phyloP scores from a whole-genome alignment of 2,888 invertebrate genomes.

The Lamproptera curius region DNA sequence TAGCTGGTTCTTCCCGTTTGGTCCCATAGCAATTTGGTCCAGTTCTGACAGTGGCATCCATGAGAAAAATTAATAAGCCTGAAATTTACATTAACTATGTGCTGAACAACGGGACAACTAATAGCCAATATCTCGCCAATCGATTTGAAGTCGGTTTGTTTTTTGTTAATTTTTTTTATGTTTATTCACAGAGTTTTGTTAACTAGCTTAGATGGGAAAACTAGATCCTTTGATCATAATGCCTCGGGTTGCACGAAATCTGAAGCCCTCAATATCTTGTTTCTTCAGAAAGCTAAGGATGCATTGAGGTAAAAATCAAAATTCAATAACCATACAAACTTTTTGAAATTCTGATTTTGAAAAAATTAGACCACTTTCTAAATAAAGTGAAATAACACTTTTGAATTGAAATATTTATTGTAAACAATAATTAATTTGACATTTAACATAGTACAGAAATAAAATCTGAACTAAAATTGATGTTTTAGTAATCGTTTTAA shows the following conservation, averaged over 20 bases:
- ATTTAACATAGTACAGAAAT: neutral
- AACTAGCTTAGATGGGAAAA: conserved; percentile 87
- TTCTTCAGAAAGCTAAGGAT: conserved; percentile 81
- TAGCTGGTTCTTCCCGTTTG: too few relatives aligned
- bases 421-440: neutral
- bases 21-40: too few relatives aligned
- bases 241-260: conserved; percentile 87
- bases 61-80: too few relatives aligned
- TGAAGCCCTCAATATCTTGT: conserved; percentile 83
- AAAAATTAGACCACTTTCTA: neutral
- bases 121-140: too few relatives aligned
- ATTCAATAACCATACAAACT: neutral
- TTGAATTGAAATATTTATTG: neutral
- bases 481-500: too few relatives aligned
- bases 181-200: conserved; percentile 37
- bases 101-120: too few relatives aligned
- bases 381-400: neutral
- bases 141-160: too few relatives aligned
- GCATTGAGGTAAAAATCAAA: conserved; percentile 62
- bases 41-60: too few relatives aligned
- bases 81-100: too few relatives aligned
- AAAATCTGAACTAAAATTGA: neutral
- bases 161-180: too few relatives aligned
- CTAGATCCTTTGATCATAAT: conserved; percentile 90
- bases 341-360: neutral